Evolutionary conservation across 2,113 vertebrate species (phyloP).

Genomic region (Penelope pileata): DNA sequence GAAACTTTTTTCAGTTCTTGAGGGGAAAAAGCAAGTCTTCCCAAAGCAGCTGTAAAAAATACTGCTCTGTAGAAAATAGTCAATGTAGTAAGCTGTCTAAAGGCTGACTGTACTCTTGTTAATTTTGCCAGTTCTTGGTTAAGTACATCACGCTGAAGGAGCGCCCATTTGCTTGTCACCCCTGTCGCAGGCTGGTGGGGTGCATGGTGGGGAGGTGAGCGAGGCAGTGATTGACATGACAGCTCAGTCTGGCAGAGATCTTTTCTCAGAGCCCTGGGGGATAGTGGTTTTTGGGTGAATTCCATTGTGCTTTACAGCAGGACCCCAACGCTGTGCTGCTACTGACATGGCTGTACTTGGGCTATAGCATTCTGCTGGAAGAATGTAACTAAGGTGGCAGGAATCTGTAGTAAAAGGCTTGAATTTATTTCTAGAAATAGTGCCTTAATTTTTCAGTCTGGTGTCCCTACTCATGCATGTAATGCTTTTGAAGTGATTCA

Average conservation of each 20-base stretch:
- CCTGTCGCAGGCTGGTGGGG: background rate
- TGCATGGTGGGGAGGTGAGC: background rate
- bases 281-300: background rate
- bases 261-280: background rate
- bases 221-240: too few relatives aligned
- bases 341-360: background rate
- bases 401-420: background rate
- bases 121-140: background rate
- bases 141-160: fast-evolving
- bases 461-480: background rate
- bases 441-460: fast-evolving
- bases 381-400: background rate
- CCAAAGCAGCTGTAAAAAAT: background rate
- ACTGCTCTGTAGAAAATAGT: background rate
- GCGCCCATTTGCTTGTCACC: background rate
- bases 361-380: background rate
- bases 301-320: background rate
- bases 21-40: too few relatives aligned
- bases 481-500: background rate
- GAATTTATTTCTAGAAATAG: background rate
- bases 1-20: background rate
- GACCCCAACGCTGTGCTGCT: background rate
- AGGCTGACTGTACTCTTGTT: background rate
- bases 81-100: background rate
- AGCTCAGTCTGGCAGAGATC: too few relatives aligned